Base-by-base conservation (phyloP, 2,113 vertebrate species). In the Blennius ocellaris region DNA sequence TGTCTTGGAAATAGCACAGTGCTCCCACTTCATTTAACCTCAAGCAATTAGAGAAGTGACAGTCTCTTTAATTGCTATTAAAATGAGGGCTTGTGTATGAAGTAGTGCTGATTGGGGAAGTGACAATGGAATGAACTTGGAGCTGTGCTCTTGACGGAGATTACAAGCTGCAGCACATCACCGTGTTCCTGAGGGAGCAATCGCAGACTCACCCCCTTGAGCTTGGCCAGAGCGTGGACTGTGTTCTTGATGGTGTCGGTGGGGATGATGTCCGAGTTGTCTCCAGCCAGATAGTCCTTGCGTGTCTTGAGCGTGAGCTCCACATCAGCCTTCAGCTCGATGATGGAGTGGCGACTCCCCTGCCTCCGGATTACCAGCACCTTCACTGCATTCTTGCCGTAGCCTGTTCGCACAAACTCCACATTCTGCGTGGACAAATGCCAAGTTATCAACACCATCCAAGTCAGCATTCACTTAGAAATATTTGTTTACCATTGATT, bases 241-340 rank as follows among this genome's bases (percentile, higher is more conserved):
- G 94, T 97, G 89, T 99, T 99, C 87, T 99, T 99, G 48, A 99
- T 95, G 52, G 98, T 99, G 91, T 99, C 97, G 0, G 98, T 99
- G 17, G 97, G 97, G 82, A 99, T 97, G 87, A 99, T 95, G 64
- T 95, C 94, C 0, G 93, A 94, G 81, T 99, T 99, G 86, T 99
- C 95, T 71, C 96, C 96, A 0, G 69, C 52, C 11, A 97, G 59
- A 64, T 98, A 99, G 80, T 98, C 97, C 16, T 96, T 96, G 76
- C 85, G 89, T 7, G 95, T 91, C 43, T 90, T 95, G 79, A 99
- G 92, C 0, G 95, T 96, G 67, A 99, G 90, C 81, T 98, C 92
- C 0, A 97, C 95, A 1, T 96, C 93, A 16, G 95, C 93, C 61
- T 92, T 92, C 73, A 98, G 91, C 87, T 99, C 96, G 57, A 95